Percentiles rank a stretch among this genome's conserved stretches.
Evolutionary conservation across 2,797 vertebrate species (phyloP).

Genomic region (Myiotriccus ornatus): DNA sequence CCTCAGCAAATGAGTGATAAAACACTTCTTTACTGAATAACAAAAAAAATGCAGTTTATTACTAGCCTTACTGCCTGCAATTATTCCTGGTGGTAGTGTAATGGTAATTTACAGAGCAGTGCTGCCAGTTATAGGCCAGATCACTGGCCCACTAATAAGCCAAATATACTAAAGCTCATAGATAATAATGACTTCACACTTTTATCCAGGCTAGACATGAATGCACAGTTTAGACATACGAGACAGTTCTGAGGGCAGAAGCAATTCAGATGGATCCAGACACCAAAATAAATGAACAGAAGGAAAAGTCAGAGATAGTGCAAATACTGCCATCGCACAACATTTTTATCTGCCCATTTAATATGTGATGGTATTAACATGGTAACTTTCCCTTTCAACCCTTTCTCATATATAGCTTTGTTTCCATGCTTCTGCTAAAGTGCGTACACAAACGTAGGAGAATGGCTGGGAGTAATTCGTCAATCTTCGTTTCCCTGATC

Average conservation of each 20-base stretch:
- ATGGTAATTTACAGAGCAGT: constrained; percentile 41
- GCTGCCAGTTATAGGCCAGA: not conserved
- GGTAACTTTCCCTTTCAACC: not conserved
- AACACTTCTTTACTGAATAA: not conserved
- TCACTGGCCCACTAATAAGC: not conserved
- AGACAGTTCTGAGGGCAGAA: not conserved
- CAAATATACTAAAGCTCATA: constrained; percentile 3
- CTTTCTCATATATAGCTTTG: not conserved
- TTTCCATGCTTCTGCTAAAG: not conserved
- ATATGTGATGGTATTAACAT: not conserved
- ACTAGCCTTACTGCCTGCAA: not conserved
- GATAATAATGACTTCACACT: not conserved
- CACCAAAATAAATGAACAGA: not conserved
- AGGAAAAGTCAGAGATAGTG: not conserved
- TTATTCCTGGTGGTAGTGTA: not conserved
- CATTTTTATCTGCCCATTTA: not conserved
- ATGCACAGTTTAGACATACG: not conserved
- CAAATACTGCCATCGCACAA: not conserved
- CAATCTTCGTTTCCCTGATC: not conserved
- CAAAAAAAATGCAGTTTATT: constrained; percentile 38
- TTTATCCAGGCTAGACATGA: not conserved
- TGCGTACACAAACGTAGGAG: not conserved
- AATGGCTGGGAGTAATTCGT: not conserved
- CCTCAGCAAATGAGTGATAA: constrained; percentile 24
- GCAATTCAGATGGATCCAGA: not conserved